Evolutionary conservation across 2,797 vertebrate genomes (phyloP).

Genomic region (Cichlasoma orientale): DNA sequence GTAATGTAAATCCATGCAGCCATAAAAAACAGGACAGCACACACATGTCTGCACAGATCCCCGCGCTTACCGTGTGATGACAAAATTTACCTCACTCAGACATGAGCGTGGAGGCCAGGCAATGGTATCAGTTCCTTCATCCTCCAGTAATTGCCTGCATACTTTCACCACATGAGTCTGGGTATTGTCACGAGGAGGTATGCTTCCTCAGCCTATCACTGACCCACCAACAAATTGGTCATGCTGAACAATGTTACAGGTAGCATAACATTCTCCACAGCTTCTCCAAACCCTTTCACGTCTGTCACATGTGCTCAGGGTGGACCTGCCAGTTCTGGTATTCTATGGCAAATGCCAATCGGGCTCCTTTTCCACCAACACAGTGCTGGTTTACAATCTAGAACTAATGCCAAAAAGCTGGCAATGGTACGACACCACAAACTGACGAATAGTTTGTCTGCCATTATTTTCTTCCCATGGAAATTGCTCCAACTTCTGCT

Average conservation of each 20-base stretch:
- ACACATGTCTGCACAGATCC: background rate
- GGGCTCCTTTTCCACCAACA: background rate
- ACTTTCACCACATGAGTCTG: too few relatives aligned
- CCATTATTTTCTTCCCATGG: background rate
- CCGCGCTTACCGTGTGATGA: background rate
- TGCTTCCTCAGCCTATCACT: too few relatives aligned
- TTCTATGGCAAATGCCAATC: too few relatives aligned
- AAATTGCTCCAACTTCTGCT: background rate
- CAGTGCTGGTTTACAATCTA: background rate
- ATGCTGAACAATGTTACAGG: too few relatives aligned
- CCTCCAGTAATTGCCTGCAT: too few relatives aligned
- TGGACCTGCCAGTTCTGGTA: too few relatives aligned
- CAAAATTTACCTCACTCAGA: background rate
- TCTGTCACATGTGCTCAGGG: too few relatives aligned
- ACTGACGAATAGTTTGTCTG: background rate
- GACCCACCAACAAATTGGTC: too few relatives aligned
- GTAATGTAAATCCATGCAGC: background rate
- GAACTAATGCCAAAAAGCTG: background rate
- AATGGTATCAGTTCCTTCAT: too few relatives aligned
- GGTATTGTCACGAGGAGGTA: too few relatives aligned
- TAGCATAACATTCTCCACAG: too few relatives aligned
- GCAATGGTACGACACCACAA: background rate
- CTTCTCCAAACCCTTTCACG: too few relatives aligned
- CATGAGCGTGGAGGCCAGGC: background rate
- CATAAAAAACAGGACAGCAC: background rate